Evolutionary conservation across 2,888 invertebrate genomes (phyloP), one percentile per base, ranked within the genome.

Genomic region (Micoletzkya japonica): DNA sequence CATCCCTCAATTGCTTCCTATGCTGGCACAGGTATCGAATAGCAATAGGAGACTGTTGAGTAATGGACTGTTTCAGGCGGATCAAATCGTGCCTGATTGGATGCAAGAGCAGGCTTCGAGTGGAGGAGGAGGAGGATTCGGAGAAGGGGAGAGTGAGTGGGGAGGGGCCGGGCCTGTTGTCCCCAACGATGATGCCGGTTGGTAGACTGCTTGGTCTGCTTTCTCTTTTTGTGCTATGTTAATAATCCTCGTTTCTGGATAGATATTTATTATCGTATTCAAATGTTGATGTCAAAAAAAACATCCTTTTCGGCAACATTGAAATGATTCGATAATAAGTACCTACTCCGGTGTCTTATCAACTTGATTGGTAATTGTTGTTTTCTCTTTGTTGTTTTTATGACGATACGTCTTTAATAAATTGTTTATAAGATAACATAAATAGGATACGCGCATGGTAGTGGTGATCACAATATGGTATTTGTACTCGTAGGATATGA

Each of bases 31-130:
- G 61, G 39, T 61, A 2, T 6, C 17, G 30, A 26, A 26, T 44
- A 3, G 20, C 36, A 14, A 10, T 10, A 2, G 14, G 14, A 36
- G 26, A 10, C n/a, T 28, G 37, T 10, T 36, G 28, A 61, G 28
- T n/a, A n/a, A n/a, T n/a, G n/a, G n/a, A 17, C 30, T 61, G 44
- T 61, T 61, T 14, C 91, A 88, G 81, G 92, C 94, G 0, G 89
- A 90, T 0, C 94, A 95, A 85, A 85, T 89, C 0, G 89, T 95
- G 6, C 95, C 95, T 0, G 90, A 91, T 7, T 94, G 91, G 89
- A 85, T 94, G 49, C 24, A 70, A n/a, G 59, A 39, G 4, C 17
- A 44, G 24, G n/a, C n/a, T 28, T 39, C 44, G 14, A n/a, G 61
- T 17, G 1, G 4, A 4, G 44, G 44, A 44, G 44, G 44, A 14